Evolutionary conservation across 1,140 invertebrate genomes (phyloP), one percentile per base, ranked within the genome.

Genomic region (Schlechtendalia chinensis): DNA sequence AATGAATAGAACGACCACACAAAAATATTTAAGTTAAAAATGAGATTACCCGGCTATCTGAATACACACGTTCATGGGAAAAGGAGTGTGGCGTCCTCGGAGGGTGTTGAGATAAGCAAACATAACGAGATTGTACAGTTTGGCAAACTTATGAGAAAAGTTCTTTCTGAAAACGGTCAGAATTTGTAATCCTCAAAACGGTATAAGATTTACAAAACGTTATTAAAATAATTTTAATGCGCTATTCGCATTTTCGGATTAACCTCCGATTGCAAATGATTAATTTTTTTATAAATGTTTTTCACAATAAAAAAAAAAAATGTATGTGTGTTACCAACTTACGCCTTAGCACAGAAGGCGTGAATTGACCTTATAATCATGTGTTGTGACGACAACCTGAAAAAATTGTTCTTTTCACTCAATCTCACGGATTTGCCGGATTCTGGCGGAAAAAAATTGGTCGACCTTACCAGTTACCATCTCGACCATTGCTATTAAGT

Each of bases 21-120:
- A 95, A 86, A n/a, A n/a, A n/a, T n/a, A n/a, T 91, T 90, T 59
- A 84, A 83, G 84, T 81, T 45, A 84, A 81, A 80, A 81, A 29
- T 61, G 2, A 56, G 32, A 32, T 19, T 75, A 39, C 27, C 29
- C 32, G 39, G 27, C 29, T 29, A 75, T 58, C 54, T n/a, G n/a
- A n/a, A n/a, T n/a, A n/a, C n/a, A n/a, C n/a, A n/a, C n/a, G n/a
- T n/a, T n/a, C n/a, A n/a, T n/a, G n/a, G n/a, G n/a, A n/a, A n/a
- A n/a, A n/a, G n/a, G n/a, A n/a, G n/a, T n/a, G n/a, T n/a, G n/a
- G n/a, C n/a, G n/a, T n/a, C n/a, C n/a, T n/a, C n/a, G n/a, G n/a
- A n/a, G n/a, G n/a, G n/a, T n/a, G n/a, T n/a, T n/a, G n/a, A n/a
- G n/a, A n/a, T n/a, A n/a, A n/a, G n/a, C n/a, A n/a, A n/a, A n/a